Base-by-base conservation (phyloP, 92 coral and sea anemone genomes). In the Parazoanthus atlanticus region DNA sequence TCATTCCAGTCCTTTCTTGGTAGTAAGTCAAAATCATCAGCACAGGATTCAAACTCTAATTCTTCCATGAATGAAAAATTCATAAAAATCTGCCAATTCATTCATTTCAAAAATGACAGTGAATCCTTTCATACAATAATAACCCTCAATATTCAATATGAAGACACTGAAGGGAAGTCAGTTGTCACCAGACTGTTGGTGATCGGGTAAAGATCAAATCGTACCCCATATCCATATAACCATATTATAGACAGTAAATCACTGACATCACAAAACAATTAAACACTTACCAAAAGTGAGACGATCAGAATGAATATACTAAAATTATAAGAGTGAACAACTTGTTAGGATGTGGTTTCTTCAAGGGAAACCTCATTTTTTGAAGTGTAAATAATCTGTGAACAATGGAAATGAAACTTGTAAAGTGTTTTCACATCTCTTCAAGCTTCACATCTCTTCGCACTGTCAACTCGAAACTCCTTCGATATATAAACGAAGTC, bases 401-500 rank as follows among this genome's bases (percentile, higher is more conserved):
- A 78, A 78, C 82, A 78, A 46, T 78, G 61, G 65, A 11, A 29
- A 5, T 28, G 21, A 46, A 78, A 82, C 54, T n/a, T 33, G 33
- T 5, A 46, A 78, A 79, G 40, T 26, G 66, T 19, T 79, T 77
- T 79, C 43, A 56, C 65, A 56, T 56, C 65, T 56, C 23, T 30
- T 15, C 38, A 29, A 72, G 76, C 82, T 41, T 47, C 82, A 49
- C 33, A 15, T 11, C 33, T 46, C 82, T 75, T 17, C 43, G 38
- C 33, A n/a, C 25, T 31, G 25, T 79, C 33, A 72, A 30, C 34
- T n/a, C 76, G 25, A 28, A 72, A 46, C 49, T 72, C 76, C 38
- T 26, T 80, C 46, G 84, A 80, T 30, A n/a, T n/a, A n/a, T n/a
- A n/a, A 84, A 80, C 46, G 84, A 78, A 78, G 54, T 58, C 71